These are phyloP conservation scores for Pituophis catenifer DNA, from an alignment of 2,113 vertebrate species.

Conservation along the genomic window DNA sequence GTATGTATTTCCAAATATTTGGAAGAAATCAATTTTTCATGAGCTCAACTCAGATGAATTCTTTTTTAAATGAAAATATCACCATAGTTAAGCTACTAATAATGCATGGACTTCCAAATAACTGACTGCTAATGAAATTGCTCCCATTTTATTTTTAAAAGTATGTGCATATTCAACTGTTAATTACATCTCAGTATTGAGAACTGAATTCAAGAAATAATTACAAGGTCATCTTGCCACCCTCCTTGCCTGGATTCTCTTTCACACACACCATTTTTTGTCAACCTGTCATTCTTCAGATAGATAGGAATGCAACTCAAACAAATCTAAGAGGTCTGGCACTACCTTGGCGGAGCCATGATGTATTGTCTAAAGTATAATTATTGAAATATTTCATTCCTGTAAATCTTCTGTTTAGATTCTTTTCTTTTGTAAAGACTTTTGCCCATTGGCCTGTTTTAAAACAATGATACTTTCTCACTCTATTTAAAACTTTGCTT, in stretches of 20 bases:
- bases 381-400: background rate
- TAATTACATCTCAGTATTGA: background rate
- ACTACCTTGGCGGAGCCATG: background rate
- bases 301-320: background rate
- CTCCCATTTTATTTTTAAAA: background rate
- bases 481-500: background rate
- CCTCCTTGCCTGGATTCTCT: background rate
- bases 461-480: background rate
- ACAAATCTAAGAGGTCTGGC: background rate
- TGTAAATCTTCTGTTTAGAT: background rate
- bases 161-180: background rate
- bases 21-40: background rate
- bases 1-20: background rate
- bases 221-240: background rate
- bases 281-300: background rate
- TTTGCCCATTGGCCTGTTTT: background rate
- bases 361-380: background rate
- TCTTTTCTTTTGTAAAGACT: background rate
- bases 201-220: background rate
- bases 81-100: background rate
- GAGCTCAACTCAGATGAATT: background rate
- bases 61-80: background rate
- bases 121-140: background rate
- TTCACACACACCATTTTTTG: background rate
- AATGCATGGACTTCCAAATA: background rate